phyloP scores from a whole-genome alignment of 2,888 invertebrate species.

The Cosmorhoe ocellata region DNA sequence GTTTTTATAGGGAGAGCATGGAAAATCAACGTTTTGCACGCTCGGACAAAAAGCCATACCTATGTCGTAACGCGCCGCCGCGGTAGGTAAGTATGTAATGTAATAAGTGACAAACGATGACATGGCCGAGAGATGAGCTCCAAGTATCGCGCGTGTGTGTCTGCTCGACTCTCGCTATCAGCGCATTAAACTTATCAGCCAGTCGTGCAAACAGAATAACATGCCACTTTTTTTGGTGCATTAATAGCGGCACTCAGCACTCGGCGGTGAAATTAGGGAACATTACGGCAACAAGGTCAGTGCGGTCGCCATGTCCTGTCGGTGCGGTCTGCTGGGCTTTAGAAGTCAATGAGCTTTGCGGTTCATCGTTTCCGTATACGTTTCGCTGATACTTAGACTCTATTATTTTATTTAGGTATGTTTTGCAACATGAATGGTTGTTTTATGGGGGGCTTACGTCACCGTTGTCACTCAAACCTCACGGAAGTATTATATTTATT shows the following conservation, averaged over 20 bases:
- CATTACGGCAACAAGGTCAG: conserved; percentile 79
- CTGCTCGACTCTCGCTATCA: conserved; percentile 51
- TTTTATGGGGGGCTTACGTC: not conserved
- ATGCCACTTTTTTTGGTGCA: conserved; percentile 69
- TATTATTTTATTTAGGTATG: not conserved
- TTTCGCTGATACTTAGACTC: conserved; percentile 29
- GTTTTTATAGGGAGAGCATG: conserved; percentile 48
- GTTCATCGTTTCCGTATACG: conserved; percentile 55
- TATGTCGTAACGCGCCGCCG: too few species aligned
- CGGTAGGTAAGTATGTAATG: conserved; percentile 19
- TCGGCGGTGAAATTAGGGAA: conserved; percentile 75
- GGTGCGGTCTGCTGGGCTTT: conserved; percentile 56
- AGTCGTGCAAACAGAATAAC: conserved; percentile 78
- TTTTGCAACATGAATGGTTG: too few species aligned
- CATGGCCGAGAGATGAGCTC: conserved; percentile 43
- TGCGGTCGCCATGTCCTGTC: conserved; percentile 53
- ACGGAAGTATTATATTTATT: too few species aligned
- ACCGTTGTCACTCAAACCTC: not conserved
- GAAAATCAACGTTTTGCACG: conserved; percentile 49
- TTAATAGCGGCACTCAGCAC: conserved; percentile 39
- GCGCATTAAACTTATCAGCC: conserved; percentile 73
- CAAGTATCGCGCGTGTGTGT: conserved; percentile 60
- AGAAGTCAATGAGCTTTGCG: conserved; percentile 58
- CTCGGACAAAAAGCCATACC: too few species aligned
- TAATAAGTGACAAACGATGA: conserved; percentile 32